phyloP scores from a whole-genome alignment of 2,888 invertebrate species.

The Rhodophaea formosa region DNA sequence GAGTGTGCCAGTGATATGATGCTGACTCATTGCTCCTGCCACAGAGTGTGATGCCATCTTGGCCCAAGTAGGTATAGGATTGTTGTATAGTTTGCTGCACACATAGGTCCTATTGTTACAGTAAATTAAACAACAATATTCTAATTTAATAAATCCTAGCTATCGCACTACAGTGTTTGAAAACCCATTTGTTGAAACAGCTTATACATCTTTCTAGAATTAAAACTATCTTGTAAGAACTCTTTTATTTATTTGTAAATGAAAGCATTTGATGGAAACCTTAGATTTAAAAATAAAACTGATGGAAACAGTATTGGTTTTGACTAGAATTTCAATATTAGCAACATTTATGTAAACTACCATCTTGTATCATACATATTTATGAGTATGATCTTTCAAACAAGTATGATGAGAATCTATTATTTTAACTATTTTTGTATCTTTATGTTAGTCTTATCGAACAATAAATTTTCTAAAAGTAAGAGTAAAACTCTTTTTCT shows the following conservation, averaged over 20 bases:
- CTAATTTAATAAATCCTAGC: conserved; percentile 41
- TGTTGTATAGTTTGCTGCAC: conserved; percentile 34
- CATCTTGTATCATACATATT: conserved; percentile 1
- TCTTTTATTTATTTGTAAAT: conserved; percentile 45
- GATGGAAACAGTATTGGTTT: conserved; percentile 35
- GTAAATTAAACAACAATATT: conserved; percentile 41
- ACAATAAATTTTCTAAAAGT: conserved; percentile 48
- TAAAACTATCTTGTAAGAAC: conserved; percentile 36
- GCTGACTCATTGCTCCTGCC: conserved; percentile 18
- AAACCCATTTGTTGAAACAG: conserved; percentile 40
- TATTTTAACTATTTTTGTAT: conserved; percentile 73
- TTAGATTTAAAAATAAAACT: too few relatives aligned
- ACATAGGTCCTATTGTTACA: conserved; percentile 28
- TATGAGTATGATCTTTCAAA: conserved; percentile 34
- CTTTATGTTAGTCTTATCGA: conserved; percentile 63
- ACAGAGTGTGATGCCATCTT: conserved; percentile 33
- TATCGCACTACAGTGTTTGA: conserved; percentile 39
- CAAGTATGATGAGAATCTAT: conserved; percentile 52
- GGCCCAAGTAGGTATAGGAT: conserved; percentile 37
- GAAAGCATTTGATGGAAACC: conserved; percentile 36
- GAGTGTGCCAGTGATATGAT: conserved; percentile 1
- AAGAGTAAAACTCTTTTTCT: neutral
- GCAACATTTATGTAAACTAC: conserved; percentile 17
- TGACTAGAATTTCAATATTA: conserved; percentile 24
- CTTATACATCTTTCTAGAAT: conserved; percentile 33